Evolutionary conservation across 2,888 invertebrate species (phyloP), one percentile per base, ranked within the genome.

Genomic region (Ichneumon xanthorius): DNA sequence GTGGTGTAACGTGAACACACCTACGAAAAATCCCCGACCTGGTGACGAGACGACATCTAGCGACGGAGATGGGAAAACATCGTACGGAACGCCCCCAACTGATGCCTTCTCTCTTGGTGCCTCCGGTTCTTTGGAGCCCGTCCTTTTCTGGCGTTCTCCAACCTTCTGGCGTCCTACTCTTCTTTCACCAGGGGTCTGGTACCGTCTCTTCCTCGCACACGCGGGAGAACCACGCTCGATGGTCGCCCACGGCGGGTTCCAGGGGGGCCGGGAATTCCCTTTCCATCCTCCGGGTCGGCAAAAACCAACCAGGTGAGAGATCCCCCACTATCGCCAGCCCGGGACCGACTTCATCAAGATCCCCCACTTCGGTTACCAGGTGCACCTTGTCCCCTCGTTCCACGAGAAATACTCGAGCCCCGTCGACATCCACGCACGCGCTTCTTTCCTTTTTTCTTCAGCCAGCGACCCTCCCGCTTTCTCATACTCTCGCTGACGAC

Each of bases 11-110:
- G 1, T 9, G 26, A 40, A 53, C 68, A 82, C 81, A 73, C 84
- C 72, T 30, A 73, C 63, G 48, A 58, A 30, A 67, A 48, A 67
- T 73, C 14, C n/a, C 16, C 4, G 76, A 45, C 75, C 65, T 48
- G 65, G 53, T 65, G 68, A 22, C 82, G 72, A 45, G 70, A 75
- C 88, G 84, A 84, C 89, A 88, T 87, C 89, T 87, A 87, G 86
- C 81, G 88, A 79, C n/a, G 63, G 55, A 1, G 33, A 61, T 33
- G 45, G 40, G 68, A 83, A 26, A 22, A 75, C 50, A 30, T 14
- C 6, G 9, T 19, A 16, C 30, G 86, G 19, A 76, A 82, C 88
- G 88, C 88, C 88, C 67, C 33, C 65, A 5, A 40, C 6, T 16
- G 26, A 16, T 48, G 14, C 19, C 73, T 4, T 77, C 68, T 53